Conservation (phyloP, 30 jellyfish, hydroid and myxozoan genomes). For the Aurelia aurita region DNA sequence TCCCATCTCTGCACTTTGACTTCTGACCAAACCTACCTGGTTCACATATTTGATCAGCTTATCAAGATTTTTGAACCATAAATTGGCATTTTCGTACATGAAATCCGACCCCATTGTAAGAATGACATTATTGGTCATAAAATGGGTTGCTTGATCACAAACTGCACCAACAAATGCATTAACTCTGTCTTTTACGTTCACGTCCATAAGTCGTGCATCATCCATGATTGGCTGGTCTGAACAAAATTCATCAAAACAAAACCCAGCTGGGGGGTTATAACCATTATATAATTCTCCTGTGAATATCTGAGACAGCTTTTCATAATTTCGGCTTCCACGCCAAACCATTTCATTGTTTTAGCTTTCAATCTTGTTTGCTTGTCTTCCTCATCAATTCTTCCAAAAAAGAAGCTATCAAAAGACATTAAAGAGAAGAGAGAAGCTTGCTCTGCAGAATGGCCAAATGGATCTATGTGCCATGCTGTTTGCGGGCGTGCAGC, state of each 20-base stretch:
- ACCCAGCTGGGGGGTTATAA: conserved; percentile 96
- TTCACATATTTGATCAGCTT: conserved; percentile 91
- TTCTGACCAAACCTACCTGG: conserved; percentile 63
- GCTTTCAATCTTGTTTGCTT: conserved; percentile 84
- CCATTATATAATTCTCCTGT: conserved; percentile 99
- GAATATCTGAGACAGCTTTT: conserved; percentile 83
- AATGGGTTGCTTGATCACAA: conserved; percentile 95
- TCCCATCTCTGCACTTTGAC: too few species aligned
- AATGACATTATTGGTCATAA: conserved; percentile 80
- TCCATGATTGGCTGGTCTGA: conserved; percentile 95
- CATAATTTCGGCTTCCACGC: conserved; percentile 95
- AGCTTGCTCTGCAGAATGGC: conserved; percentile 99
- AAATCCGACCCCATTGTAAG: conserved; percentile 99
- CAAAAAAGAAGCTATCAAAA: conserved; percentile 96
- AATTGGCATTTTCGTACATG: conserved; percentile 91
- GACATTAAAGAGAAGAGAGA: conserved; percentile 96
- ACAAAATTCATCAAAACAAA: conserved; percentile 95
- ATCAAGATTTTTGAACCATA: conserved; percentile 96
- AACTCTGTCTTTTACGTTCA: conserved; percentile 91
- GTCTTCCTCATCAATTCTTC: conserved; percentile 96
- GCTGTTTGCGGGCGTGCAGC: conserved; percentile 96
- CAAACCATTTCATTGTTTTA: conserved; percentile 96
- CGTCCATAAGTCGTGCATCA: conserved; percentile 83
- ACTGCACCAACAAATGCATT: conserved; percentile 92
- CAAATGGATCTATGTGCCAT: conserved; percentile 99